A percentile compares a stretch with the other conserved stretches of the same genome.
phyloP scores from a whole-genome alignment of 2,113 vertebrate genomes.

The Cephalophus harveyi region DNA sequence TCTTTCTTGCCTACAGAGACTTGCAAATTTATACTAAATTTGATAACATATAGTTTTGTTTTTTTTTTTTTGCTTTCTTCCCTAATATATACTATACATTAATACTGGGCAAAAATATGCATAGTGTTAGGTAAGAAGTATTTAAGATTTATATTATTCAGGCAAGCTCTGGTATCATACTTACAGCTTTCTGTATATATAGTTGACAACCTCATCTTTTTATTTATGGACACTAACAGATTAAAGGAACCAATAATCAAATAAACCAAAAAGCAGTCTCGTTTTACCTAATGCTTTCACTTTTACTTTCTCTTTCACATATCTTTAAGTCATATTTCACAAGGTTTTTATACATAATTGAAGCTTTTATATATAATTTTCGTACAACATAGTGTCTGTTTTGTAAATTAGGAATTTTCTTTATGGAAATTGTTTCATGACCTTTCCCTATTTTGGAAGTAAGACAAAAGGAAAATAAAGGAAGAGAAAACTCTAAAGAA shows the following conservation, averaged over 20 bases:
- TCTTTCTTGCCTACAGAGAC: neutral
- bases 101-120: neutral
- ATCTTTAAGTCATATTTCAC: neutral
- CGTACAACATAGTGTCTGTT: neutral
- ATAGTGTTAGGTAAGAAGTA: neutral
- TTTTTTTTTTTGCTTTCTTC: neutral
- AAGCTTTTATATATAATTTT: constrained; percentile 5
- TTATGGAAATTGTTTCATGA: neutral
- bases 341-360: neutral
- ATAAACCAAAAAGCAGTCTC: neutral
- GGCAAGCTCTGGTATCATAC: neutral
- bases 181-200: neutral
- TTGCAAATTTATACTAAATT: neutral
- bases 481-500: constrained; percentile 22
- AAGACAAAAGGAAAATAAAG: neutral
- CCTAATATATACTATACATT: constrained; percentile 13
- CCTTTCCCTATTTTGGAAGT: neutral
- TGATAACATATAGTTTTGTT: neutral
- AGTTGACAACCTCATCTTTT: neutral
- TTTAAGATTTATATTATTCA: constrained; percentile 10
- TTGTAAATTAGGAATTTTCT: constrained; percentile 25
- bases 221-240: neutral
- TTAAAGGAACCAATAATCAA: neutral
- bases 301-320: neutral
- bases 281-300: neutral